A percentile compares a stretch with the other conserved stretches of the same genome.
phyloP scores from a whole-genome alignment of 2,888 invertebrate genomes.

The Acleris literana region DNA sequence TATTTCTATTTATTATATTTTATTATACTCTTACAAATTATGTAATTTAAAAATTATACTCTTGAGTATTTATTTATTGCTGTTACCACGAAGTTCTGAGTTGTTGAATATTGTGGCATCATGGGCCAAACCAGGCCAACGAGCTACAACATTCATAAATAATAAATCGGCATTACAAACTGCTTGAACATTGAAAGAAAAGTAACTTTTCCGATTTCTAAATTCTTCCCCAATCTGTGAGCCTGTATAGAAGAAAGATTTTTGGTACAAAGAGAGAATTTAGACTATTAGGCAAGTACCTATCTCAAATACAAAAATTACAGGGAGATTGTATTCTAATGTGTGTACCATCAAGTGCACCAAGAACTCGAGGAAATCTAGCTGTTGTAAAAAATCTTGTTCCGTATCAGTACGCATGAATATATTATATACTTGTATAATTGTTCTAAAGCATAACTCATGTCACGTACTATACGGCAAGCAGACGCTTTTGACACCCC shows the following conservation, averaged over 20 bases:
- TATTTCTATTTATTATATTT: no score
- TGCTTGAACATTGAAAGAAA: slow-evolving; percentile 26
- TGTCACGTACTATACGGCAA: slow-evolving; percentile 12
- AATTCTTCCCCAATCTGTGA: slow-evolving; percentile 16
- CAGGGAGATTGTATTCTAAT: slow-evolving; percentile 34
- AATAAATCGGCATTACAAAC: slow-evolving; percentile 28
- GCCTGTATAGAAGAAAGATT: no score
- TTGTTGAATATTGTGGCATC: slow-evolving; percentile 37
- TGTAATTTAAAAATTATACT: no score
- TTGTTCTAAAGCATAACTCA: slow-evolving; percentile 26
- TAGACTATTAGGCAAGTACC: no score
- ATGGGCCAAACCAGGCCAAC: slow-evolving; percentile 36
- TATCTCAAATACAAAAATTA: no score
- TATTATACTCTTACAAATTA: no score
- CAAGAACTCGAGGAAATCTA: slow-evolving; percentile 37
- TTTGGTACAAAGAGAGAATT: no score
- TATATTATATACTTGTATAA: slow-evolving; percentile 34
- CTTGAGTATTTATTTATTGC: no score
- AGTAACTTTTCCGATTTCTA: slow-evolving; percentile 24
- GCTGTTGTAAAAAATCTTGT: slow-evolving; percentile 24
- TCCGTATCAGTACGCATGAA: slow-evolving; percentile 7
- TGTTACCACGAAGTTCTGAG: slow-evolving; percentile 20
- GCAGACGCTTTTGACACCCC: slow-evolving; percentile 45
- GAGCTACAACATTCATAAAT: slow-evolving; percentile 34
- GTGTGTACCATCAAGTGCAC: slow-evolving; percentile 39